phyloP scores from a whole-genome alignment of 2,113 vertebrate species.

The Platycercus adscitus region DNA sequence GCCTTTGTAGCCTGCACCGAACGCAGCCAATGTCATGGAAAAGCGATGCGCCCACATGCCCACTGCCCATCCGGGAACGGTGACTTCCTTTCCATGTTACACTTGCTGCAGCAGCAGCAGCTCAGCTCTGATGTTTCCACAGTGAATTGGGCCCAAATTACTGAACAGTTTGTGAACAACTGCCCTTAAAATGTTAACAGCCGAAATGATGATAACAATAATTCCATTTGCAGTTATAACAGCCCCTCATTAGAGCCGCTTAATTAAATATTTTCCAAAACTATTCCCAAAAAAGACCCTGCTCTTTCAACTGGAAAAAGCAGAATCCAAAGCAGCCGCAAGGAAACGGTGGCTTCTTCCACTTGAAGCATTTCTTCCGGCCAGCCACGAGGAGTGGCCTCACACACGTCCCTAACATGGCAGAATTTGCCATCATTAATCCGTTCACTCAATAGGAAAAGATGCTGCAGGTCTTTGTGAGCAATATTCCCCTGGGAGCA shows the following conservation, averaged over 20 bases:
- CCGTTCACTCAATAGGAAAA: not conserved
- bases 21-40: accelerated
- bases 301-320: constrained; percentile 42
- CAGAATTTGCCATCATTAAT: constrained; percentile 31
- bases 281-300: constrained; percentile 33
- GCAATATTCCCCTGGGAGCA: not conserved
- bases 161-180: constrained; percentile 70
- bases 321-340: constrained; percentile 40
- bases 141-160: constrained; percentile 68
- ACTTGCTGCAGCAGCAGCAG: not conserved
- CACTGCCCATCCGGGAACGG: not conserved
- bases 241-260: constrained; percentile 69
- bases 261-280: constrained; percentile 77
- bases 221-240: constrained; percentile 63
- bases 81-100: not conserved
- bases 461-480: constrained; percentile 15
- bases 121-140: not conserved
- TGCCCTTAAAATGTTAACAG: constrained; percentile 72
- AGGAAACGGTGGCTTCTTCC: constrained; percentile 52
- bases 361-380: not conserved
- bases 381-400: not conserved
- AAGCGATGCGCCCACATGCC: accelerated
- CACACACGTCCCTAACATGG: not conserved
- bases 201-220: constrained; percentile 62
- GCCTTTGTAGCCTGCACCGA: not conserved